Percentiles rank a stretch among this genome's conserved stretches.
Conservation (phyloP, 2,888 invertebrate species). For the Uloborus plumipes region DNA sequence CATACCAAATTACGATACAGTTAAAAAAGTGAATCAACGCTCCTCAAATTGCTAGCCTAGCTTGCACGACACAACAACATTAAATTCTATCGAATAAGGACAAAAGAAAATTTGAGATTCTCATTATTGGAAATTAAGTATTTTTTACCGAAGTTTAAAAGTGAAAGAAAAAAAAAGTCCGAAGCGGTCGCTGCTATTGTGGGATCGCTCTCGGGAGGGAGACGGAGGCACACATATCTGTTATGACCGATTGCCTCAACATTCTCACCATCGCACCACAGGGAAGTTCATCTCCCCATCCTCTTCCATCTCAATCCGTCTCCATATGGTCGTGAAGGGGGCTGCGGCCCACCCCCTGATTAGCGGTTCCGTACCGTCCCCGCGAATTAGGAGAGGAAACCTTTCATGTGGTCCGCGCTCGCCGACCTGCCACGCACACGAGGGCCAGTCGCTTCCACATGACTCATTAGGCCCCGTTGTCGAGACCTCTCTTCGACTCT, state of each 20-base stretch:
- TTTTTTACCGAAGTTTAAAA: too few species aligned
- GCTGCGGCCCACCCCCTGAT: constrained; percentile 24
- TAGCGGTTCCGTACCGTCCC: constrained; percentile 17
- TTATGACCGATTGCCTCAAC: constrained; percentile 35
- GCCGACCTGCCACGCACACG: constrained; percentile 33
- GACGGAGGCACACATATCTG: neutral
- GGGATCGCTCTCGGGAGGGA: neutral
- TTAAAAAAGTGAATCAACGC: too few species aligned
- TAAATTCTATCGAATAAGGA: too few species aligned
- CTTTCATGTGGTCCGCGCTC: constrained; percentile 48
- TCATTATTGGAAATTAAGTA: too few species aligned
- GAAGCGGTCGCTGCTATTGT: too few species aligned
- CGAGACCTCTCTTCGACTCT: constrained; percentile 40
- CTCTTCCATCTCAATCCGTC: constrained; percentile 32
- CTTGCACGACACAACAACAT: too few species aligned
- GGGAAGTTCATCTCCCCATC: constrained; percentile 19
- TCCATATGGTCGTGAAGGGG: constrained; percentile 56
- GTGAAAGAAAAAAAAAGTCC: too few species aligned
- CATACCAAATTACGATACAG: too few species aligned
- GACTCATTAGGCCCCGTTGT: constrained; percentile 61
- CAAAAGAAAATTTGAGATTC: too few species aligned
- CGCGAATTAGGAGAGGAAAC: constrained; percentile 37
- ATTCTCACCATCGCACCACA: constrained; percentile 11
- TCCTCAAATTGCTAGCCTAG: too few species aligned
- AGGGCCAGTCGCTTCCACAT: constrained; percentile 18